A percentile compares a stretch with the other conserved stretches of the same genome.
Evolutionary conservation across 2,113 vertebrate genomes (phyloP).

Genomic region (Lynx canadensis): DNA sequence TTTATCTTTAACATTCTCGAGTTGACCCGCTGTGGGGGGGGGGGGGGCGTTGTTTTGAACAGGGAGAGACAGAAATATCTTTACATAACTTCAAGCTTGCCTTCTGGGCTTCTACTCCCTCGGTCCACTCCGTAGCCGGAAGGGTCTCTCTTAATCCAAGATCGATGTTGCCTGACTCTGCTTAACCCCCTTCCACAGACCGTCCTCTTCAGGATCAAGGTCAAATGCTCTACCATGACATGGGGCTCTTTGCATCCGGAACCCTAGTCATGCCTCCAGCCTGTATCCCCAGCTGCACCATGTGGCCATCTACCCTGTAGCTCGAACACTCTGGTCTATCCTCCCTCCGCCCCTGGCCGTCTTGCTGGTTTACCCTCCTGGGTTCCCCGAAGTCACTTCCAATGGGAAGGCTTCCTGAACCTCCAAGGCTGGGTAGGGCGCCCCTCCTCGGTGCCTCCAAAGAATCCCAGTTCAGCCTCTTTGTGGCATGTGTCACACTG

Average conservation of each 20-base stretch:
- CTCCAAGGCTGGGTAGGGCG: not conserved
- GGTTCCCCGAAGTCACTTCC: not conserved
- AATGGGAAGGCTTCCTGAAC: not conserved
- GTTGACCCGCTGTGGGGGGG: not conserved
- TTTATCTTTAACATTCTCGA: slow-evolving; percentile 14
- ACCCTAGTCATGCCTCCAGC: not conserved
- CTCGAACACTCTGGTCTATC: rapidly evolving
- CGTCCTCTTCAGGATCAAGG: not conserved
- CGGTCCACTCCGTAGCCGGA: not conserved
- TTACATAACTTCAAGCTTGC: not conserved
- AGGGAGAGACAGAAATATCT: not conserved
- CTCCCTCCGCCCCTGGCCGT: rapidly evolving
- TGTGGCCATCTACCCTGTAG: not conserved
- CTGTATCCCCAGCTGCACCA: not conserved
- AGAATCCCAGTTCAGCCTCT: too few species aligned
- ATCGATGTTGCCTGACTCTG: not conserved
- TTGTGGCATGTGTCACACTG: not conserved
- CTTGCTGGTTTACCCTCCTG: not conserved
- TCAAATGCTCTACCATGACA: not conserved
- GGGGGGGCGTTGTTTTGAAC: not conserved
- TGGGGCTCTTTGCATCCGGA: not conserved
- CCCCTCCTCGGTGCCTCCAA: too few species aligned
- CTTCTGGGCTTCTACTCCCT: not conserved
- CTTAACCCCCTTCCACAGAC: too few species aligned
- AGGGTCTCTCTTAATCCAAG: not conserved